Evolutionary conservation across 2,113 vertebrate genomes (phyloP).

Genomic region (Seriola aureovittata): DNA sequence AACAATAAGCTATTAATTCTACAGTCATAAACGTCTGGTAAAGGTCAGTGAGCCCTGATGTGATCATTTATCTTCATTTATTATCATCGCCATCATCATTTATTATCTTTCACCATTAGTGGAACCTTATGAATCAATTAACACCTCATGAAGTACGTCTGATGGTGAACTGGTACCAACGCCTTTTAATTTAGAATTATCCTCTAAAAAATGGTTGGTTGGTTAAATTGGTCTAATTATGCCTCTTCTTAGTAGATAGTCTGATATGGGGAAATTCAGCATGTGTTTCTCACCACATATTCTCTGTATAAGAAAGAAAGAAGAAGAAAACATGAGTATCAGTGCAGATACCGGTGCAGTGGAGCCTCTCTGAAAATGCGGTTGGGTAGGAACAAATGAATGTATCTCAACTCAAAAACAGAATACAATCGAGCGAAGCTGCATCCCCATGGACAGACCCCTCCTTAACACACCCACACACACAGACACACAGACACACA

Average conservation of each 20-base stretch:
- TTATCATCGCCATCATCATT: neutral
- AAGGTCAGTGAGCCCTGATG: neutral
- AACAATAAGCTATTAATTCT: neutral
- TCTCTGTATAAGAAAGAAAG: neutral
- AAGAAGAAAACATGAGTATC: neutral
- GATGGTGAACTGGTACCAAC: neutral
- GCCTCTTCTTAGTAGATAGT: neutral
- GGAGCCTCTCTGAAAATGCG: neutral
- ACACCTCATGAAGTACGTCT: neutral
- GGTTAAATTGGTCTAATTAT: constrained; percentile 4
- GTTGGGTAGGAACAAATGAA: constrained; percentile 7
- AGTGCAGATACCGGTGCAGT: neutral
- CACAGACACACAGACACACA: constrained; percentile 26
- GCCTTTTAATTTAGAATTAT: neutral
- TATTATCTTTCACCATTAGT: neutral
- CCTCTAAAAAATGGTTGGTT: neutral
- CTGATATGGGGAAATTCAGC: neutral
- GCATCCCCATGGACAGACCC: neutral
- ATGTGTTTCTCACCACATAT: neutral
- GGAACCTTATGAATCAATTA: neutral
- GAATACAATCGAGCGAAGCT: constrained; percentile 16
- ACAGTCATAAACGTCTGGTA: neutral
- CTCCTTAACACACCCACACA: constrained; percentile 11
- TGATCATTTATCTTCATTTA: constrained; percentile 6
- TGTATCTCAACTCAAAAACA: constrained; percentile 8